phyloP scores from a whole-genome alignment of 2,113 vertebrate species.

The Rhinoptilus africanus region DNA sequence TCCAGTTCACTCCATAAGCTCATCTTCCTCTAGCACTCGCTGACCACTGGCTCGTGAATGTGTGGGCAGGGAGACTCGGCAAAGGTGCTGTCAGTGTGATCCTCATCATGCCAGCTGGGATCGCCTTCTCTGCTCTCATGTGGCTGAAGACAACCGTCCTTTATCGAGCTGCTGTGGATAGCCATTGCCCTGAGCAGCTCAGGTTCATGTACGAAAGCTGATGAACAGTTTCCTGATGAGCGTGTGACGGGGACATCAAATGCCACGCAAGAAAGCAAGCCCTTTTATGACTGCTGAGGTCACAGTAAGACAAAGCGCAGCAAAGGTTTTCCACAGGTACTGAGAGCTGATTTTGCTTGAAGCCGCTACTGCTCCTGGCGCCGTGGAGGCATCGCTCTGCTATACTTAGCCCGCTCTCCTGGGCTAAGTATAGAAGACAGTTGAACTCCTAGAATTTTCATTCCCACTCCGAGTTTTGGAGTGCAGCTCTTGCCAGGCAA shows the following conservation, averaged over 20 bases:
- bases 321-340: neutral
- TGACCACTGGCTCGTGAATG: neutral
- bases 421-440: neutral
- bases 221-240: neutral
- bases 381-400: rapidly evolving
- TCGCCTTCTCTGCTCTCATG: rapidly evolving
- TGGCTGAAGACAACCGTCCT: neutral
- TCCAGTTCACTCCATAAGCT: neutral
- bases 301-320: neutral
- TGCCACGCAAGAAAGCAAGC: rapidly evolving
- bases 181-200: neutral
- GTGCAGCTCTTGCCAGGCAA: rapidly evolving
- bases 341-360: neutral
- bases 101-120: neutral
- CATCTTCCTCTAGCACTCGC: rapidly evolving
- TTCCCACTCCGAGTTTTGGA: neutral
- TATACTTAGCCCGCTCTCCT: neutral
- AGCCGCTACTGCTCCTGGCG: neutral
- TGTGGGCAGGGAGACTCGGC: rapidly evolving
- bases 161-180: neutral
- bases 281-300: neutral
- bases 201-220: neutral
- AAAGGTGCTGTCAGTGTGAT: neutral
- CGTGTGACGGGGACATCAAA: neutral
- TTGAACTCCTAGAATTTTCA: neutral